Percentiles rank a stretch among this genome's conserved stretches.
Conservation (phyloP, 2,888 invertebrate genomes). For the Ephialtes manifestator region DNA sequence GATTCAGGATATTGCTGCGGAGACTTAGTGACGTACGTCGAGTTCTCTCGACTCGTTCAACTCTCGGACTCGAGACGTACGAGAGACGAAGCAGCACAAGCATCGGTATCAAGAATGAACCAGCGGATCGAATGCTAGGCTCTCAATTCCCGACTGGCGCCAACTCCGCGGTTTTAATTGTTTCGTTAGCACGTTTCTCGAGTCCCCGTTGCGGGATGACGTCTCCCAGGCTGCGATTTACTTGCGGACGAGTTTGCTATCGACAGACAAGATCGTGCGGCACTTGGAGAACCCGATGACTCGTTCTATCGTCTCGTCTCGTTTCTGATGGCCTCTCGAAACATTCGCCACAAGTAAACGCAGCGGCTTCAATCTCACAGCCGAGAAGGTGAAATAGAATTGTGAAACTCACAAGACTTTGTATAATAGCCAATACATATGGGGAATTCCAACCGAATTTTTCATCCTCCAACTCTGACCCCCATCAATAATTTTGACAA, state of each 20-base stretch:
- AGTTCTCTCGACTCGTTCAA: slow-evolving; percentile 34
- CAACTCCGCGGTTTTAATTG: slow-evolving; percentile 66
- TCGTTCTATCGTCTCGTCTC: slow-evolving; percentile 18
- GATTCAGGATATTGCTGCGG: slow-evolving; percentile 51
- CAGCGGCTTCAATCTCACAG: not conserved
- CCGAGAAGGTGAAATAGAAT: not conserved
- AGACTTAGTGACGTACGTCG: slow-evolving; percentile 53
- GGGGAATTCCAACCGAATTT: too few relatives aligned
- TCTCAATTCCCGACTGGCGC: slow-evolving; percentile 69
- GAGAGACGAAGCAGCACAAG: slow-evolving; percentile 5
- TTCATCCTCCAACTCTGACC: too few relatives aligned
- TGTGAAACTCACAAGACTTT: not conserved
- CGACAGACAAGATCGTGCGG: slow-evolving; percentile 26
- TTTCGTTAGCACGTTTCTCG: slow-evolving; percentile 69
- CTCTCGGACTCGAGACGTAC: slow-evolving; percentile 28
- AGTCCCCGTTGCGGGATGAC: slow-evolving; percentile 70
- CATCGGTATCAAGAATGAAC: slow-evolving; percentile 49
- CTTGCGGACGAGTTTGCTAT: slow-evolving; percentile 38
- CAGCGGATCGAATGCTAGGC: slow-evolving; percentile 43
- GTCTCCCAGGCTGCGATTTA: slow-evolving; percentile 61
- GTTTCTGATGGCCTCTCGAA: slow-evolving; percentile 17
- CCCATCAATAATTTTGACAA: too few relatives aligned
- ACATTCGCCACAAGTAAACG: not conserved
- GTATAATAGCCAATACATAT: not conserved
- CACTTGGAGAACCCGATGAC: slow-evolving; percentile 13